These are phyloP conservation scores for Salarias fasciatus DNA, from an alignment of 2,797 vertebrate species.

Conservation along the genomic window DNA sequence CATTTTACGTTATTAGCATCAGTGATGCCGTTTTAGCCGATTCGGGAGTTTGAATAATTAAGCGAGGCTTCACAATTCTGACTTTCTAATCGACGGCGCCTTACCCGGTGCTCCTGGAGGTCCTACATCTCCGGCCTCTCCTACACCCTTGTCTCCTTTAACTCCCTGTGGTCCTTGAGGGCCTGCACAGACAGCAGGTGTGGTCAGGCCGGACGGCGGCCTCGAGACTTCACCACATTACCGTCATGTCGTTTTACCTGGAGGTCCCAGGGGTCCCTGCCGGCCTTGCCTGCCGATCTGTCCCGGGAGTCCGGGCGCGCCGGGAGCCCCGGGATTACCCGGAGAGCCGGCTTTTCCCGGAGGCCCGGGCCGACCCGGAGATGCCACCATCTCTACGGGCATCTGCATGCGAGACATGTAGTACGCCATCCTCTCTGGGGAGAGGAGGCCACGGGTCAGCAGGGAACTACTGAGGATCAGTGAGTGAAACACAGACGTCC, in stretches of 20 bases:
- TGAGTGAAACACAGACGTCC: no score
- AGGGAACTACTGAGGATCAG: no score
- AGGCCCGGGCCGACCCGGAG: constrained; percentile 91
- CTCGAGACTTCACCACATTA: neutral
- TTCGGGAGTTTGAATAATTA: neutral
- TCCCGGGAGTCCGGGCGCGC: constrained; percentile 88
- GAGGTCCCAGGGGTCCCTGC: constrained; percentile 86
- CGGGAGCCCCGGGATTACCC: constrained; percentile 85
- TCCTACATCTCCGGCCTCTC: constrained; percentile 91
- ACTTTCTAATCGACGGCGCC: neutral
- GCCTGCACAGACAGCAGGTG: constrained; percentile 73
- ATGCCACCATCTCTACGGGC: constrained; percentile 87
- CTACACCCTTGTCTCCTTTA: constrained; percentile 91
- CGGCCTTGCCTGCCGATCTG: constrained; percentile 94
- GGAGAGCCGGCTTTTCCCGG: constrained; percentile 91
- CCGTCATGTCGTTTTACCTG: constrained; percentile 77
- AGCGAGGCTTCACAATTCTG: neutral
- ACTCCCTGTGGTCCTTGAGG: constrained; percentile 87
- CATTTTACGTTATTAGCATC: constrained; percentile 20
- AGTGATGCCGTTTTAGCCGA: constrained; percentile 13
- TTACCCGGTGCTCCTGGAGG: constrained; percentile 92
- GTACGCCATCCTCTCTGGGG: constrained; percentile 94
- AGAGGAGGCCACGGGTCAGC: constrained; percentile 6
- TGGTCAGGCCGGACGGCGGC: no score
- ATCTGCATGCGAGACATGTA: constrained; percentile 92